These are phyloP conservation scores for Tinea trinotella DNA, from an alignment of 2,888 invertebrate genomes.

Conservation along the genomic window DNA sequence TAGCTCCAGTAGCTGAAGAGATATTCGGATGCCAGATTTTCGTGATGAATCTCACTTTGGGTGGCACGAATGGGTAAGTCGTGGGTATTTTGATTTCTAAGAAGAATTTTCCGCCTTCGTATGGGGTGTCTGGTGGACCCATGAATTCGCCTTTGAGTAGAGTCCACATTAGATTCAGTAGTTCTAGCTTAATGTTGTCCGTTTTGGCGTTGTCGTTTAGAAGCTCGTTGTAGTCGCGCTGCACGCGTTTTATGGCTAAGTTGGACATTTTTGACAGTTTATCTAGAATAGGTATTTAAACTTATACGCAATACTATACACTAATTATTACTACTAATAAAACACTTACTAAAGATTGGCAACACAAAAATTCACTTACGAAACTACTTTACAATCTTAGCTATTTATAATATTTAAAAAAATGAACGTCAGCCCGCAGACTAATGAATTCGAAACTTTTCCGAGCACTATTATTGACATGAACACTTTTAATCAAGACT, in stretches of 20 bases:
- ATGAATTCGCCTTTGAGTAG: conserved; percentile 94
- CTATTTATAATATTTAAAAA: too few relatives aligned
- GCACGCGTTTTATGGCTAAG: conserved; percentile 6
- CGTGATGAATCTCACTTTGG: conserved; percentile 97
- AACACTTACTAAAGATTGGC: too few relatives aligned
- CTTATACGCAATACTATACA: neutral
- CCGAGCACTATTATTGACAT: neutral
- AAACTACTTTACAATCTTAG: too few relatives aligned
- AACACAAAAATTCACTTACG: too few relatives aligned
- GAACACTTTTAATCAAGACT: neutral
- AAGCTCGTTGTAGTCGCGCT: neutral
- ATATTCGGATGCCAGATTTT: conserved; percentile 99
- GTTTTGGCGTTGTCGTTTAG: neutral
- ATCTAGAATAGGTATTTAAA: neutral
- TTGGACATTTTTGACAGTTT: neutral
- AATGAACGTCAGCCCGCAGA: neutral
- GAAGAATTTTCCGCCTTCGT: conserved; percentile 95
- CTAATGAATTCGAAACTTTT: neutral
- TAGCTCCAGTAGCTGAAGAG: conserved; percentile 97
- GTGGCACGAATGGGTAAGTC: conserved; percentile 99
- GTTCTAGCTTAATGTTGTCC: conserved; percentile 83
- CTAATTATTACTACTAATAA: too few relatives aligned
- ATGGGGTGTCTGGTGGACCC: conserved; percentile 99
- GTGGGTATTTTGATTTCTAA: conserved; percentile 98
- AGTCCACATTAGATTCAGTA: conserved; percentile 92